phyloP scores from a whole-genome alignment of 2,113 vertebrate species.

The Kryptolebias marmoratus region DNA sequence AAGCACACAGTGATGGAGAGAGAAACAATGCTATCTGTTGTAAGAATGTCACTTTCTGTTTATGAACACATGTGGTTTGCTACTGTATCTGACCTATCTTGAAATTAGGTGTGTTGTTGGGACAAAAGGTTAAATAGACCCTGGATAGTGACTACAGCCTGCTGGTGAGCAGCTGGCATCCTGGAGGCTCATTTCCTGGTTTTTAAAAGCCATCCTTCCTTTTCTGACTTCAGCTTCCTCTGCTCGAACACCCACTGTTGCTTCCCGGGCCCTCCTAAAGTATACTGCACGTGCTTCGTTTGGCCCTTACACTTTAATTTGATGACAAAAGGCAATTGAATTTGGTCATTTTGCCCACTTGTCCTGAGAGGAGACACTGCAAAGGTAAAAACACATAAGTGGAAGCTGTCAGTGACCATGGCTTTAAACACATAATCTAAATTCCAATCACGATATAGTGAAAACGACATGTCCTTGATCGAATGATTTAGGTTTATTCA shows the following conservation, averaged over 20 bases:
- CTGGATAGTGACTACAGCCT: slow-evolving; percentile 28
- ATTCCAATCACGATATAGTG: background rate
- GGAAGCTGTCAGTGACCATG: slow-evolving; percentile 52
- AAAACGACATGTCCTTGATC: slow-evolving; percentile 33
- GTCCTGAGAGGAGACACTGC: slow-evolving; percentile 12
- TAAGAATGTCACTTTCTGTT: slow-evolving; percentile 27
- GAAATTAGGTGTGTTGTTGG: slow-evolving; percentile 28
- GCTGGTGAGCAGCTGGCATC: slow-evolving; percentile 66
- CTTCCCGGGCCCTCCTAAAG: slow-evolving; percentile 35
- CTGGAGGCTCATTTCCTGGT: slow-evolving; percentile 78
- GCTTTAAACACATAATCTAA: slow-evolving; percentile 42
- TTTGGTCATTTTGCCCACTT: slow-evolving; percentile 41
- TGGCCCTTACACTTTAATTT: slow-evolving; percentile 49
- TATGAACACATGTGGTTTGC: slow-evolving; percentile 56
- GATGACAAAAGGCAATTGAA: slow-evolving; percentile 63
- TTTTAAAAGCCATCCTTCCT: slow-evolving; percentile 75
- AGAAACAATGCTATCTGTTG: slow-evolving; percentile 3
- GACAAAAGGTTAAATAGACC: slow-evolving; percentile 32
- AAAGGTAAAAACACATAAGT: background rate
- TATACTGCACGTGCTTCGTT: slow-evolving; percentile 27
- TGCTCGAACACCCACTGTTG: slow-evolving; percentile 64
- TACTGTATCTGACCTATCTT: slow-evolving; percentile 43
- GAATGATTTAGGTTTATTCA: slow-evolving; percentile 44
- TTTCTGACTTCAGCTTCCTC: slow-evolving; percentile 67
- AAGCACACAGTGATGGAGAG: slow-evolving; percentile 23